These are phyloP conservation scores for Heterotis niloticus DNA, from an alignment of 2,113 vertebrate genomes.

Conservation along the genomic window DNA sequence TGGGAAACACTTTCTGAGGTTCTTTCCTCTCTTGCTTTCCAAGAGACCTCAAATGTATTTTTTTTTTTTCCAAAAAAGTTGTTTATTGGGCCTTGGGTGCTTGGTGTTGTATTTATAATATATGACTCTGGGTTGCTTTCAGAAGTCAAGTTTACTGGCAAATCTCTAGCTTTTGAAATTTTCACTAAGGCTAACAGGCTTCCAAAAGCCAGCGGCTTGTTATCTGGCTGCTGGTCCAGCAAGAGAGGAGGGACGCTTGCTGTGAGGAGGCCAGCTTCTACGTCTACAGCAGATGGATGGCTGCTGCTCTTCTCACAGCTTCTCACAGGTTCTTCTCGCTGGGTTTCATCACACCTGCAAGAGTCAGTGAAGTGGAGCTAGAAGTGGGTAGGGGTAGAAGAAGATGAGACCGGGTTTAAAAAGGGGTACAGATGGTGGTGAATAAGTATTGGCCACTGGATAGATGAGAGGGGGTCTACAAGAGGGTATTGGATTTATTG, in stretches of 20 bases:
- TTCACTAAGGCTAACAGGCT: slow-evolving; percentile 35
- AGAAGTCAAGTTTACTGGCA: slow-evolving; percentile 44
- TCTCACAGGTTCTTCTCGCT: slow-evolving; percentile 23
- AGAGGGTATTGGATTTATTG: too few relatives aligned
- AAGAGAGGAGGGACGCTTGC: slow-evolving; percentile 24
- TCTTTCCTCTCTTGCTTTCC: neutral
- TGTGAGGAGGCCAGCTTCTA: slow-evolving; percentile 22
- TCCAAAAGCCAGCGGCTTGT: slow-evolving; percentile 39
- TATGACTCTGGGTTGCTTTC: slow-evolving; percentile 36
- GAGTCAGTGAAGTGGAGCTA: neutral
- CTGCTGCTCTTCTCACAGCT: slow-evolving; percentile 17
- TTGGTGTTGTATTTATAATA: slow-evolving; percentile 34
- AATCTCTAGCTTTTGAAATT: slow-evolving; percentile 40
- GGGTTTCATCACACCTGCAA: slow-evolving; percentile 20
- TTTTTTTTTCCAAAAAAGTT: slow-evolving; percentile 23
- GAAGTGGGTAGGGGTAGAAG: neutral
- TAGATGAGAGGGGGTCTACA: too few relatives aligned
- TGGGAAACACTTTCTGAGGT: neutral
- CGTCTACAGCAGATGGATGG: slow-evolving; percentile 22
- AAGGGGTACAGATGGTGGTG: neutral
- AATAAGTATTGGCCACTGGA: too few relatives aligned
- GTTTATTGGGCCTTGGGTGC: slow-evolving; percentile 30
- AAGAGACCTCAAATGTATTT: neutral
- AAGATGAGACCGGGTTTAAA: slow-evolving; percentile 8
- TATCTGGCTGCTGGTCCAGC: slow-evolving; percentile 38